Evolutionary conservation across 2,113 vertebrate species (phyloP), one percentile per base, ranked within the genome.

Genomic region (Pterocles gutturalis): DNA sequence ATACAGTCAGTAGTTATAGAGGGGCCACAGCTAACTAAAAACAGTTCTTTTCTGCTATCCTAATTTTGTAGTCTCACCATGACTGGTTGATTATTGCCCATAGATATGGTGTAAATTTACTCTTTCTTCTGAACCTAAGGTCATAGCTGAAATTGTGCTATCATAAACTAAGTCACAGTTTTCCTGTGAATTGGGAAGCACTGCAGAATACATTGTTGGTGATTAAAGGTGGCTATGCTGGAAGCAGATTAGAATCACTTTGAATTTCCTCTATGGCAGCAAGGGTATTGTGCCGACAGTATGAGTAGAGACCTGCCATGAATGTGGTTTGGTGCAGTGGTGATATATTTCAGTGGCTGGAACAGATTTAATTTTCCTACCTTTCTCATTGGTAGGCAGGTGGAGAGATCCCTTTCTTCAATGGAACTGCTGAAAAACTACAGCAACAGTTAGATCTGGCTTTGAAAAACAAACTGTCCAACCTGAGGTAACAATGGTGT

Each of bases 261-360:
- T 58, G 64, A 75, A 71, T 36, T 49, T 58, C 24, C 67, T 6
- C 12, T 41, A 7, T 60, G 41, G 43, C 57, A 87, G 51, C 29
- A 91, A 91, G 13, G 7, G 3, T 71, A 5, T 49, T 16, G 5
- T 54, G 22, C 9, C 73, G 60, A 49, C 29, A 67, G 1, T 26
- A 46, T 24, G 15, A 76, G 24, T 5, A 61, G 65, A 73, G 22
- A 28, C 9, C 11, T 9, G 4, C 1, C 0, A 1, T 20, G 13
- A 45, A 3, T 36, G 49, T 1, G 1, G 15, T 77, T 70, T 90
- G 34, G 10, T 33, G 87, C 48, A 29, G 54, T 9, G 34, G 28
- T 11, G 17, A 34, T 13, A 3, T 51, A 12, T 55, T 81, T 51
- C 45, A n/a, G 21, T 62, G 70, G 14, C 31, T 87, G 21, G 7